phyloP scores from a whole-genome alignment of 2,113 vertebrate species.

The Lophotis ruficrista region DNA sequence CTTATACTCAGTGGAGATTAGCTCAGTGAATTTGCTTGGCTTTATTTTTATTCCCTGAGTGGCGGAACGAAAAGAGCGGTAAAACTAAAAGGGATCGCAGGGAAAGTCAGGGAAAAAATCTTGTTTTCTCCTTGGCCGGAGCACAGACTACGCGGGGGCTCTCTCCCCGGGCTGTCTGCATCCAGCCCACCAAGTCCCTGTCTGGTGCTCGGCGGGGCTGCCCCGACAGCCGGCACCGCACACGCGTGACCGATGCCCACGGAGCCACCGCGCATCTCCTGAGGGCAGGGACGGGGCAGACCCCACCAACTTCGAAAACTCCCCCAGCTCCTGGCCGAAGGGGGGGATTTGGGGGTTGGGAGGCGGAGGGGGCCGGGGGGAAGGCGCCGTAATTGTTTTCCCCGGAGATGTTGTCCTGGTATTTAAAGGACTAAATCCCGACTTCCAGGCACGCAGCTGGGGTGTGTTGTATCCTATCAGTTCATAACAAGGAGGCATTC shows the following conservation, averaged over 20 bases:
- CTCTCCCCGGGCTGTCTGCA: background rate
- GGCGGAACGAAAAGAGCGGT: background rate
- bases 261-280: background rate
- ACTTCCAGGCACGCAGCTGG: background rate
- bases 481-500: conserved; percentile 9
- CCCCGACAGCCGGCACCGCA: background rate
- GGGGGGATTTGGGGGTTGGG: too few species aligned
- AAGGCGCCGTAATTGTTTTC: background rate
- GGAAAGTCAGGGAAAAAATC: background rate
- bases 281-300: rapidly evolving
- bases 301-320: too few species aligned
- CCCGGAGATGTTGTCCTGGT: background rate
- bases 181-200: background rate
- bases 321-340: too few species aligned
- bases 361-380: too few species aligned
- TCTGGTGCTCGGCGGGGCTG: background rate
- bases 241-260: too few species aligned
- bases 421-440: conserved; percentile 11
- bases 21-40: background rate
- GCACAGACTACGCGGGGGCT: rapidly evolving
- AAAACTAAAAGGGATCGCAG: background rate
- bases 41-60: background rate
- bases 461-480: background rate
- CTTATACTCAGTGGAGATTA: too few species aligned
- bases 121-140: background rate